Conservation (phyloP, 2,797 vertebrate genomes). For the Apodemus agrarius region DNA sequence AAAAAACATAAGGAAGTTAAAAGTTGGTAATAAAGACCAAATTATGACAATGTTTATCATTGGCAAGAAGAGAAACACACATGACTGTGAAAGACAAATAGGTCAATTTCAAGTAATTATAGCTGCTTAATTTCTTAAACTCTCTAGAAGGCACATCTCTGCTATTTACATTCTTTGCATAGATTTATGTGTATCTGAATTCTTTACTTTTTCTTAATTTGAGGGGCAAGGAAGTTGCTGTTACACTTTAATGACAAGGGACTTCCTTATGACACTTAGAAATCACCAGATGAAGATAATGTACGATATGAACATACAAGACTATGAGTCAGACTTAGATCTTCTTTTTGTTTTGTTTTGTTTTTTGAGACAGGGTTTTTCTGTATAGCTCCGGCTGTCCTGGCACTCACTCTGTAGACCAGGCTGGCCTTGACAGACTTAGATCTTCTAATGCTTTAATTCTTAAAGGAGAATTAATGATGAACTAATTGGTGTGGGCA, state of each 20-base stretch:
- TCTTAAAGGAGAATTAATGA: neutral
- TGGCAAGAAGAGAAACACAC: neutral
- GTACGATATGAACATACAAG: neutral
- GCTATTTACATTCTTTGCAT: constrained; percentile 3
- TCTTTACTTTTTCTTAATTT: constrained; percentile 28
- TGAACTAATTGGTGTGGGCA: neutral
- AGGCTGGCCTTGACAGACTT: too few species aligned
- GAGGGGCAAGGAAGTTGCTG: constrained; percentile 36
- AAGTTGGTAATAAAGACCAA: constrained; percentile 44
- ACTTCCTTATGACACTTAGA: constrained; percentile 54
- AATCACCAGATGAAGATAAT: neutral
- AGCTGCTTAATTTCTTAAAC: constrained; percentile 49
- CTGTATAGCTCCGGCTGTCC: too few species aligned
- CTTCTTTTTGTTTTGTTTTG: too few species aligned
- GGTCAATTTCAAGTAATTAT: constrained; percentile 23
- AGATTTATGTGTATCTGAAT: constrained; percentile 8
- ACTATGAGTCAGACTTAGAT: neutral
- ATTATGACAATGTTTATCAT: constrained; percentile 35
- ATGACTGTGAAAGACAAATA: neutral
- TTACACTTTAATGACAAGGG: constrained; percentile 10
- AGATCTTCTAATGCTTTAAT: constrained; percentile 32
- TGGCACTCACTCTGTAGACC: too few species aligned
- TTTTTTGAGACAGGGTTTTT: too few species aligned
- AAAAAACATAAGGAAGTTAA: constrained; percentile 10
- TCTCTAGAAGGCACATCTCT: neutral